phyloP scores from a whole-genome alignment of 2,113 vertebrate species.

The Carettochelys insculpta region DNA sequence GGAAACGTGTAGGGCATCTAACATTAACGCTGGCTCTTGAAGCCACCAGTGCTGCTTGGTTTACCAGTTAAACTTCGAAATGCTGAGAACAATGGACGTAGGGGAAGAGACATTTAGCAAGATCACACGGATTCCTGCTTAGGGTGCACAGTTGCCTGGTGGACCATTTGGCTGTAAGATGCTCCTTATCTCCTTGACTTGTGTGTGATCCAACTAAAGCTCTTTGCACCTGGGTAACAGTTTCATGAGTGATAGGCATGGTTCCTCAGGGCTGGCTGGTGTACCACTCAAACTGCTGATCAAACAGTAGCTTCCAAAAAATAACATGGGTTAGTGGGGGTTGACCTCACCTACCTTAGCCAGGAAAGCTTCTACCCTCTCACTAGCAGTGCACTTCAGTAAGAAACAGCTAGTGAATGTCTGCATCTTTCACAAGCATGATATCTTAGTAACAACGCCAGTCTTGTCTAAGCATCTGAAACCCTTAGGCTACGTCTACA shows the following conservation, averaged over 20 bases:
- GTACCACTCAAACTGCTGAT: neutral
- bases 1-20: neutral
- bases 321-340: neutral
- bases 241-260: neutral
- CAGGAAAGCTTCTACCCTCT: neutral
- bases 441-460: rapidly evolving
- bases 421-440: neutral
- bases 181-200: neutral
- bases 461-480: neutral
- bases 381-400: neutral
- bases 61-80: neutral
- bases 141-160: neutral
- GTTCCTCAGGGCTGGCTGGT: neutral
- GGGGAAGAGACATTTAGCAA: neutral
- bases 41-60: neutral
- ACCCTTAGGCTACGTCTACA: no score
- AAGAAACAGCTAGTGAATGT: neutral
- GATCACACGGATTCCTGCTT: neutral
- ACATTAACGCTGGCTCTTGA: neutral
- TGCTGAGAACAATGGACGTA: neutral
- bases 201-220: neutral
- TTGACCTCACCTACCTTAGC: neutral
- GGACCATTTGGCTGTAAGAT: neutral
- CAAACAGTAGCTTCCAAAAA: neutral
- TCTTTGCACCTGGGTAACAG: neutral